phyloP scores from a whole-genome alignment of 1,140 invertebrate genomes.

The Trichonephila clavipes region DNA sequence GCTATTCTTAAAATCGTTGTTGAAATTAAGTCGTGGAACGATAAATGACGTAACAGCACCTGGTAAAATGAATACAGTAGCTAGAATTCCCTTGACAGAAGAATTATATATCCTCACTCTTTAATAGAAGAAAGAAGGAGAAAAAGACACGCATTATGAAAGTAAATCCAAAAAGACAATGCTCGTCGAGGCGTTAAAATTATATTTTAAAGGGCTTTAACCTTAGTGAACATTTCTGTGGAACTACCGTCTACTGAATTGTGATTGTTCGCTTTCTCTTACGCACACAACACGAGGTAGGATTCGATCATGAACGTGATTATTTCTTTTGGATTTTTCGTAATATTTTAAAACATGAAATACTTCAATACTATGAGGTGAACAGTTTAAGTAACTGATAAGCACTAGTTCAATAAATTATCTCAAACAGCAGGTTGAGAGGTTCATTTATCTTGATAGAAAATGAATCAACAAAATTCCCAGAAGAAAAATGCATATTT shows the following conservation, averaged over 20 bases:
- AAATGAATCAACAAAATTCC: too few relatives aligned
- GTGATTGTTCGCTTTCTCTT: constrained; percentile 18
- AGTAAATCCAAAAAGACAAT: constrained; percentile 45
- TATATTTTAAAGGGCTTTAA: constrained; percentile 44
- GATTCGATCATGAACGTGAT: not conserved
- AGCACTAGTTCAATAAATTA: too few relatives aligned
- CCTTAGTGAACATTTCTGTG: constrained; percentile 41
- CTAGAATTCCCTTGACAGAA: not conserved
- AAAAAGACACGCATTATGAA: constrained; percentile 14
- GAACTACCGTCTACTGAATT: constrained; percentile 65
- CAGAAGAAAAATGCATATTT: too few relatives aligned
- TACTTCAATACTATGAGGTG: too few relatives aligned
- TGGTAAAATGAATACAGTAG: not conserved
- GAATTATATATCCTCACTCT: not conserved
- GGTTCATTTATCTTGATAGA: too few relatives aligned
- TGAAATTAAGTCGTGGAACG: not conserved
- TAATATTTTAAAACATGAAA: too few relatives aligned
- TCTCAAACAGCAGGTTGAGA: too few relatives aligned
- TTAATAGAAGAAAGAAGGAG: not conserved
- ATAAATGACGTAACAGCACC: not conserved
- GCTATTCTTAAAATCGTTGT: too few relatives aligned
- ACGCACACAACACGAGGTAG: not conserved
- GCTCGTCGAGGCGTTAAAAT: constrained; percentile 55
- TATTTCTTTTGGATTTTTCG: too few relatives aligned
- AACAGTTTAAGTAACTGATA: too few relatives aligned